These are phyloP conservation scores for Nasonia giraulti DNA, from an alignment of 1,140 invertebrate species.

Conservation along the genomic window DNA sequence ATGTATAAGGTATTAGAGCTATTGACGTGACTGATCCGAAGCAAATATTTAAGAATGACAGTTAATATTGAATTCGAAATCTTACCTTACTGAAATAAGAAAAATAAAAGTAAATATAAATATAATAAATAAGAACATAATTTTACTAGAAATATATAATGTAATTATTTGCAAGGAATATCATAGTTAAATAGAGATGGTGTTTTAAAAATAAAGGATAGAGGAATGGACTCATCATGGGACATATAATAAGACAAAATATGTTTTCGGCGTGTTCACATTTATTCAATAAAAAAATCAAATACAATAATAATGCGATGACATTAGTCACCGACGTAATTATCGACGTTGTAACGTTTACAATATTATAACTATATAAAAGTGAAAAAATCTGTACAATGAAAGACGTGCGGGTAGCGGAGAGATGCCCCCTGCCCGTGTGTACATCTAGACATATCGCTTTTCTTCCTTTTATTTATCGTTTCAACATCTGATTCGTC, in stretches of 20 bases:
- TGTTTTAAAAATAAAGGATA: neutral
- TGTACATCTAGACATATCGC: slow-evolving; percentile 57
- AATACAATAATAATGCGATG: slow-evolving; percentile 73
- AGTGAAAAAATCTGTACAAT: slow-evolving; percentile 76
- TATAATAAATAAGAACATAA: neutral
- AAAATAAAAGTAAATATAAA: neutral
- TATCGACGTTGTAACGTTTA: slow-evolving; percentile 69
- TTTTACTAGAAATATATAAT: neutral
- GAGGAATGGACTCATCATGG: neutral
- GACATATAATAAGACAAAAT: neutral
- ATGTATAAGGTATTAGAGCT: no score
- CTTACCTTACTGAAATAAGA: neutral
- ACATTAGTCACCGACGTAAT: slow-evolving; percentile 64
- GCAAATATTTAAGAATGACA: neutral
- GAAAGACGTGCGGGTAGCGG: slow-evolving; percentile 75
- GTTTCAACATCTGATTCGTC: slow-evolving; percentile 11
- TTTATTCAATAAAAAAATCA: slow-evolving; percentile 75
- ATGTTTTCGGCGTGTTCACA: slow-evolving; percentile 71
- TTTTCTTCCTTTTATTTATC: slow-evolving; percentile 27
- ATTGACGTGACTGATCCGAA: no score
- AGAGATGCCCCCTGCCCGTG: slow-evolving; percentile 71
- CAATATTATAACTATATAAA: slow-evolving; percentile 74
- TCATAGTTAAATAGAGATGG: neutral
- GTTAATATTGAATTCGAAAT: neutral
- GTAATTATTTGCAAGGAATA: neutral